These are phyloP conservation scores for Schizopygopsis malacanthus DNA, from an alignment of 2,797 vertebrate species.

Conservation along the genomic window DNA sequence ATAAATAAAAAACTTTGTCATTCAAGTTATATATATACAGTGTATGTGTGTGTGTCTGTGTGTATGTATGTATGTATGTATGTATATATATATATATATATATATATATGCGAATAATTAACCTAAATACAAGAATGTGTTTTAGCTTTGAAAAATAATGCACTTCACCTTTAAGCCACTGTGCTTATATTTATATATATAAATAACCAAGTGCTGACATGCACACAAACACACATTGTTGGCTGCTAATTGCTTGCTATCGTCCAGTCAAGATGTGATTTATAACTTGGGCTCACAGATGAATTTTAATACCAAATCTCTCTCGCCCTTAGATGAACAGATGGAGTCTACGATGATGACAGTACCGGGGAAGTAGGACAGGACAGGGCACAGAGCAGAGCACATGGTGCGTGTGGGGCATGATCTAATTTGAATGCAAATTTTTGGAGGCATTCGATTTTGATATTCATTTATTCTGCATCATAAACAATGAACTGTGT, in stretches of 20 bases:
- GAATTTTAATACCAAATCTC: conserved; percentile 48
- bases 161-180: conserved; percentile 2
- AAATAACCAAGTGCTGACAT: neutral
- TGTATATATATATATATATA: too few relatives aligned
- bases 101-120: neutral
- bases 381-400: conserved; percentile 12
- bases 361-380: conserved; percentile 13
- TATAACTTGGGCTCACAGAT: conserved; percentile 37
- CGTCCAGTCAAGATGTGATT: conserved; percentile 50
- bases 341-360: conserved; percentile 19
- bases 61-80: too few relatives aligned
- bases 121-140: neutral
- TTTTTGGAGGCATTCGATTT: conserved; percentile 43
- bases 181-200: too few relatives aligned
- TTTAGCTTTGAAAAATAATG: neutral
- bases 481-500: conserved; percentile 44
- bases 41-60: too few relatives aligned
- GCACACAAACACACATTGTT: conserved; percentile 7
- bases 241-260: conserved; percentile 36
- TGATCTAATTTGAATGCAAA: conserved; percentile 62
- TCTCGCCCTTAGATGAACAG: conserved; percentile 49
- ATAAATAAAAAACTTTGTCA: too few relatives aligned
- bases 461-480: conserved; percentile 44
- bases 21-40: too few relatives aligned
- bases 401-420: conserved; percentile 36